Evolutionary conservation across 2,797 vertebrate genomes (phyloP).

Genomic region (Anabacerthia variegaticeps): DNA sequence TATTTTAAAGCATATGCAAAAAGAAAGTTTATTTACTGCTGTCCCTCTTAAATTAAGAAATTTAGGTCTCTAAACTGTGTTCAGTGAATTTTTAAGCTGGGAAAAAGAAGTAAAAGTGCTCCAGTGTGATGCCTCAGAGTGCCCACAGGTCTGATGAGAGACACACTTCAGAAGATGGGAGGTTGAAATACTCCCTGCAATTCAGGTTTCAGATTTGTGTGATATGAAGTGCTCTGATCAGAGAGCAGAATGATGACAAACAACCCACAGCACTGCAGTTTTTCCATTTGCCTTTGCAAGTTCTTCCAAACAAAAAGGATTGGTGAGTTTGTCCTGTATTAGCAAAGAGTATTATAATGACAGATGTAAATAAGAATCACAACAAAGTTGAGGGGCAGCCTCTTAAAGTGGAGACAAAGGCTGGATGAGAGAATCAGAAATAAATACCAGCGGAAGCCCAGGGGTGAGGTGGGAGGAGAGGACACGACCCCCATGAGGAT

Average conservation of each 20-base stretch:
- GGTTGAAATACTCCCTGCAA: neutral
- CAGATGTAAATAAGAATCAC: neutral
- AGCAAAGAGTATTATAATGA: neutral
- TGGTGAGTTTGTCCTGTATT: neutral
- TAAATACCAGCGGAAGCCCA: neutral
- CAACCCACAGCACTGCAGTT: neutral
- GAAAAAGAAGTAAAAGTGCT: neutral
- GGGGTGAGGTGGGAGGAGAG: neutral
- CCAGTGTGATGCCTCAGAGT: neutral
- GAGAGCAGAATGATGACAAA: neutral
- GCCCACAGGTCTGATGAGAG: neutral
- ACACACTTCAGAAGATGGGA: neutral
- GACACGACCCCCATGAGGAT: rapidly evolving
- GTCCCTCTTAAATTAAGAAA: neutral
- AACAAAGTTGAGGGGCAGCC: neutral
- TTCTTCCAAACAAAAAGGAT: neutral
- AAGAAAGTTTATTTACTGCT: neutral
- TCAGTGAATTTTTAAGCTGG: neutral
- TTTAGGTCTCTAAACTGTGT: neutral
- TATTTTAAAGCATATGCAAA: neutral
- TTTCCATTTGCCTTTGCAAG: neutral
- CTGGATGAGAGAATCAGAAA: neutral
- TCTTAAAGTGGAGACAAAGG: neutral
- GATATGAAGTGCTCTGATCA: neutral
- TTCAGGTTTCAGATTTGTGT: neutral